Evolutionary conservation across 2,888 invertebrate species (phyloP), one percentile per base, ranked within the genome.

Genomic region (Sphinx pinastri): DNA sequence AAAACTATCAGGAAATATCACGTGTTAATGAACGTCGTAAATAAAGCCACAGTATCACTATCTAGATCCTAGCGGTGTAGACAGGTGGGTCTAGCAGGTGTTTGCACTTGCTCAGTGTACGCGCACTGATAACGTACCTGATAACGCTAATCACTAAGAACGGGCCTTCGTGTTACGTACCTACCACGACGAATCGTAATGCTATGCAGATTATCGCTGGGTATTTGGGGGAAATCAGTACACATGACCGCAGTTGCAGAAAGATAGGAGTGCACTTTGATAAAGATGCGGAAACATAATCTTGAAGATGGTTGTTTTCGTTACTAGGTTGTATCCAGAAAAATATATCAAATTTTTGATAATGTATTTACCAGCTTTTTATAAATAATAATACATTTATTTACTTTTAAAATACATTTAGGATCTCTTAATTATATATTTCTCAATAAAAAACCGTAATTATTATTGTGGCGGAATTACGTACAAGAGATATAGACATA

Each of bases 81-180:
- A 86, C 92, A 92, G 91, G 92, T 92, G 91, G 82, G 81, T 72
- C 71, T 73, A 81, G 88, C 93, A 93, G 93, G 93, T 93, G 93
- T 89, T 88, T 88, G 91, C 89, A 92, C 92, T 87, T 84, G 87
- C 83, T 77, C 31, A 45, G 92, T 92, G 85, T 88, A 80, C 78
- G 80, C 82, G 91, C 84, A 86, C 91, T 88, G 90, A 87, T 89
- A 90, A 88, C 78, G 79, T 77, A 75, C 78, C 77, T 86, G 90
- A 91, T 91, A 91, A 87, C 84, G 75, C 70, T 81, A 85, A 82
- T 83, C 80, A 81, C 77, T 74, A 74, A 80, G 77, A 77, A 71
- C 82, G 79, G 76, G 79, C 16, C 59, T 70, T 38, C 31, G 60
- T 47, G 12, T 55, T 55, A 55, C 11, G 16, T 54, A 55, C 68